Evolutionary conservation across 1,140 invertebrate genomes (phyloP).

Genomic region (Nephila pilipes): DNA sequence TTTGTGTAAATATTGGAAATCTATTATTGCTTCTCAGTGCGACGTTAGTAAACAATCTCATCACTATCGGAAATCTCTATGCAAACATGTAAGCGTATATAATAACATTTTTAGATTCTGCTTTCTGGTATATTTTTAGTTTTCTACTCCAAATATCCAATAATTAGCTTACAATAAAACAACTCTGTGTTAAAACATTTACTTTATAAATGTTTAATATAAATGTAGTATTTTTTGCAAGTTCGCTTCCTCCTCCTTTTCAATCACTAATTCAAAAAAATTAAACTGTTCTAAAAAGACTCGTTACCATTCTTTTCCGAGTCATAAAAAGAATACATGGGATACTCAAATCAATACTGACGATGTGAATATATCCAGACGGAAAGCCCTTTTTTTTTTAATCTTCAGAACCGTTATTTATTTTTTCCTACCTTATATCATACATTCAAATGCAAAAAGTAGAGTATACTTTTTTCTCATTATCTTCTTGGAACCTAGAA

Average conservation of each 20-base stretch:
- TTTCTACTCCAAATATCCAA: too few species aligned
- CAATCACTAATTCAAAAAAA: background rate
- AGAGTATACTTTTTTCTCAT: constrained; percentile 53
- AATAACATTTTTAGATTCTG: too few species aligned
- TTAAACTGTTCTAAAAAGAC: background rate
- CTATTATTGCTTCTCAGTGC: too few species aligned
- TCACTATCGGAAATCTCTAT: too few species aligned
- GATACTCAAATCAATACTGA: background rate
- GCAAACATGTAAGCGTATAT: too few species aligned
- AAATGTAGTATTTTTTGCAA: too few species aligned
- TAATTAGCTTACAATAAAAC: too few species aligned
- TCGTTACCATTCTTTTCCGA: background rate
- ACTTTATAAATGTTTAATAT: too few species aligned
- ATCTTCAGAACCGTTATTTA: background rate
- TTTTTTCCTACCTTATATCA: background rate
- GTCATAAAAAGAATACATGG: background rate
- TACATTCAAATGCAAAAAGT: constrained; percentile 42
- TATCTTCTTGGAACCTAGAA: constrained; percentile 70
- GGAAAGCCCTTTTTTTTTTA: background rate
- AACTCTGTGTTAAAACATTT: too few species aligned
- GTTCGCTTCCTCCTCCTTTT: background rate
- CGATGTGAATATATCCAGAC: background rate
- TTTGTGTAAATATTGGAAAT: too few species aligned
- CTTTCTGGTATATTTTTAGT: too few species aligned
- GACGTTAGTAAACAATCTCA: too few species aligned